These are phyloP conservation scores for Clitarchus hookeri DNA, from an alignment of 2,888 invertebrate genomes.

Conservation along the genomic window DNA sequence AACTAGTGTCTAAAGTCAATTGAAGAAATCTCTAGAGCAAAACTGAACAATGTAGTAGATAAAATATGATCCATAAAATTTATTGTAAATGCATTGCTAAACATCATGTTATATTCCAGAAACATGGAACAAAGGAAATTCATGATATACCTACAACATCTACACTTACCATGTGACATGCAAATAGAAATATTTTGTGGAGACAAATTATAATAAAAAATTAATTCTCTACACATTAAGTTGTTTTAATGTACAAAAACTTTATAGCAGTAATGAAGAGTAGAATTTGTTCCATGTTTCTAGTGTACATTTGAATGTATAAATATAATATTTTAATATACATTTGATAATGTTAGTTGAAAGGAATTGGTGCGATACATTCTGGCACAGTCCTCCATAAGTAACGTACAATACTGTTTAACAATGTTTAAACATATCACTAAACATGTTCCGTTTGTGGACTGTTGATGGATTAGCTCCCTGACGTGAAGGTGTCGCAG, in stretches of 20 bases:
- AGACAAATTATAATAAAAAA: not conserved
- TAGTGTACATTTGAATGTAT: slow-evolving; percentile 2
- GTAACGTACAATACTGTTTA: not conserved
- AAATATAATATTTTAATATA: slow-evolving; percentile 24
- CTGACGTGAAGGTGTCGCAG: not conserved
- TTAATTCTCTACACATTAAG: not conserved
- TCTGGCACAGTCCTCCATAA: not conserved
- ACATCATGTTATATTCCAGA: slow-evolving; percentile 16
- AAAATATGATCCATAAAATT: not conserved
- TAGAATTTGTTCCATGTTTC: slow-evolving; percentile 16
- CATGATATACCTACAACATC: not conserved
- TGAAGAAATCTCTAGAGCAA: not conserved
- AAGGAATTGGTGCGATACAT: slow-evolving; percentile 3
- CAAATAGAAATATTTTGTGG: not conserved
- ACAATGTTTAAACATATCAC: not conserved
- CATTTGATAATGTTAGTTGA: slow-evolving; percentile 2
- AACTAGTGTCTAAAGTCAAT: not conserved
- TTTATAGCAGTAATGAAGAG: not conserved
- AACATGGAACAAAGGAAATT: slow-evolving; percentile 4
- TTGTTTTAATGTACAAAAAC: not conserved
- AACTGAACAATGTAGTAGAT: not conserved
- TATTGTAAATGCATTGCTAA: slow-evolving; percentile 3
- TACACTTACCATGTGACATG: not conserved
- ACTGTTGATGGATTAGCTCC: not conserved
- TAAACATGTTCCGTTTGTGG: not conserved